phyloP scores from a whole-genome alignment of 2,888 invertebrate species.

The Phorcus lineatus region DNA sequence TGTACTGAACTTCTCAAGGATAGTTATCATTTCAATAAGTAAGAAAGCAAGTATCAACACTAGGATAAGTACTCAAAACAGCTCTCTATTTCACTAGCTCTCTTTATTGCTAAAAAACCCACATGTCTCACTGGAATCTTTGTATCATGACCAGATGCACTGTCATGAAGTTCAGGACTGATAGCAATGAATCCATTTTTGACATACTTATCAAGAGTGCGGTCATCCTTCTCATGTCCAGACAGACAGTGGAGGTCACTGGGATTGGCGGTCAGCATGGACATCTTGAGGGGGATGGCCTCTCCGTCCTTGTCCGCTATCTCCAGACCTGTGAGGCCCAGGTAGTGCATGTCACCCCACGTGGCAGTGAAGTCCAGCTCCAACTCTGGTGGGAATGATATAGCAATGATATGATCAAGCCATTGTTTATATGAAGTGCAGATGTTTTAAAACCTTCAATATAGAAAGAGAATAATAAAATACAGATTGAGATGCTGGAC shows the following conservation, averaged over 20 bases:
- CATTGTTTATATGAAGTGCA: neutral
- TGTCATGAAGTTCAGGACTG: no score
- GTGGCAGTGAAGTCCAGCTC: constrained; percentile 76
- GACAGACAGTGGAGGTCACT: constrained; percentile 69
- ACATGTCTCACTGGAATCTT: no score
- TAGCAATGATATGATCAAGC: neutral
- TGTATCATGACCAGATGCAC: no score
- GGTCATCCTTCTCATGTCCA: constrained; percentile 72
- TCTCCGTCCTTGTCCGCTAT: constrained; percentile 75
- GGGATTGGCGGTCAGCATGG: constrained; percentile 77
- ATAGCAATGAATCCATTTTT: neutral
- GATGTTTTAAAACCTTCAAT: neutral
- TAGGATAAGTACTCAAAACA: no score
- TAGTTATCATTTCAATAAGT: no score
- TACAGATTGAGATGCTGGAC: neutral
- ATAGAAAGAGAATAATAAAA: neutral
- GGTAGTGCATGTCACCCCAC: constrained; percentile 77
- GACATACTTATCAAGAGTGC: constrained; percentile 74
- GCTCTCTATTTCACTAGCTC: no score
- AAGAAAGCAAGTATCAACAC: no score
- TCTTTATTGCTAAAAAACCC: no score
- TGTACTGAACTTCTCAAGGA: no score
- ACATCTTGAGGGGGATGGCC: constrained; percentile 66
- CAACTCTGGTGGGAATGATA: constrained; percentile 54
- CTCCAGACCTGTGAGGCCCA: constrained; percentile 77